These are phyloP conservation scores for Apamea sordens DNA, from an alignment of 2,888 invertebrate genomes.

Conservation along the genomic window DNA sequence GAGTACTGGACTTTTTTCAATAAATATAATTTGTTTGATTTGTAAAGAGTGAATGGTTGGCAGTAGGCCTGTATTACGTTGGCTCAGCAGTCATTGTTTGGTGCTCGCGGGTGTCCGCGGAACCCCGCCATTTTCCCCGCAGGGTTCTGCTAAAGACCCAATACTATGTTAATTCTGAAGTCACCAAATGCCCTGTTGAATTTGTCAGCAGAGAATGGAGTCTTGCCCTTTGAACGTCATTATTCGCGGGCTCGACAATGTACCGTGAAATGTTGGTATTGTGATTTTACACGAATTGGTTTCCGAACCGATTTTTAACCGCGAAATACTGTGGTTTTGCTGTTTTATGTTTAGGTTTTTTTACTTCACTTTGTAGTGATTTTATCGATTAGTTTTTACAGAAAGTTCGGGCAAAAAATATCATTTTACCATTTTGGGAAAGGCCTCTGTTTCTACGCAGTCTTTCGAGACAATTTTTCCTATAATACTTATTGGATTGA, in stretches of 20 bases:
- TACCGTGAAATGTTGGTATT: constrained; percentile 58
- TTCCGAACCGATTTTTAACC: constrained; percentile 17
- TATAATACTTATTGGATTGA: background rate
- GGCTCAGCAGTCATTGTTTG: constrained; percentile 82
- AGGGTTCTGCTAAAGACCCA: constrained; percentile 88
- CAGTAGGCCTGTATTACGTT: constrained; percentile 78
- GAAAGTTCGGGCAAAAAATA: background rate
- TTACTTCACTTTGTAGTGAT: background rate
- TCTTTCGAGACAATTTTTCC: background rate
- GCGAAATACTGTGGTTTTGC: constrained; percentile 2
- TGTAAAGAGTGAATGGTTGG: constrained; percentile 86
- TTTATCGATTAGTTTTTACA: background rate
- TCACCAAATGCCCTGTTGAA: constrained; percentile 84
- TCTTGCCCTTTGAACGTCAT: constrained; percentile 81
- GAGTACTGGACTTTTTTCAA: constrained; percentile 83
- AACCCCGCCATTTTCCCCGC: constrained; percentile 87
- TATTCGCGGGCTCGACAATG: constrained; percentile 71
- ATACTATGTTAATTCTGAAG: constrained; percentile 82
- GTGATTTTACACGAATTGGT: constrained; percentile 31
- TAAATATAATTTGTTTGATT: constrained; percentile 90
- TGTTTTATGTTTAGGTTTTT: background rate
- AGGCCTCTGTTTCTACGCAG: background rate
- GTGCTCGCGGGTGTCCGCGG: constrained; percentile 85
- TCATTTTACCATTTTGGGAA: background rate
- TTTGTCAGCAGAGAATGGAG: constrained; percentile 79